phyloP scores from a whole-genome alignment of 64 coral and sea anemone species.

The Pocillopora verrucosa region DNA sequence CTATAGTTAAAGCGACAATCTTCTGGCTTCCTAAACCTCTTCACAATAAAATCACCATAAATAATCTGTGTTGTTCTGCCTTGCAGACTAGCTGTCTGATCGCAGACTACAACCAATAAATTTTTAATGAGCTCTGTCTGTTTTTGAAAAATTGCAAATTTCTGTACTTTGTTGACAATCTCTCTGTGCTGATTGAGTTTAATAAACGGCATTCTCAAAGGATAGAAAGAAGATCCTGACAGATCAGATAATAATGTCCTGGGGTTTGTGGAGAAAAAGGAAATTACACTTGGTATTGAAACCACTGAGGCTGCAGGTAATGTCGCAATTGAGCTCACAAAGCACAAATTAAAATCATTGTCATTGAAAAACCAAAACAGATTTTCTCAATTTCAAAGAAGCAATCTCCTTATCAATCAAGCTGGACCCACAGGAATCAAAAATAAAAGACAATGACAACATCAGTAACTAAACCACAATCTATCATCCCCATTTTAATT shows the following conservation, averaged over 20 bases:
- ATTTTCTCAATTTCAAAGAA: neutral
- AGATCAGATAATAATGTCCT: constrained; percentile 7
- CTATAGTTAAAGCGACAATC: neutral
- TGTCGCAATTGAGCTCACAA: neutral
- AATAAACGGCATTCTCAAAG: constrained; percentile 13
- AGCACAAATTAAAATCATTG: constrained; percentile 9
- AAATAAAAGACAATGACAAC: constrained; percentile 6
- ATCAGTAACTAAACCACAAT: neutral
- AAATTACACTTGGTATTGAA: neutral
- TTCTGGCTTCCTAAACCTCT: neutral
- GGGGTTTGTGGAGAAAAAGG: constrained; percentile 27
- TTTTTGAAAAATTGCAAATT: constrained; percentile 47
- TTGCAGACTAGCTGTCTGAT: constrained; percentile 26
- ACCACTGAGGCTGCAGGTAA: neutral
- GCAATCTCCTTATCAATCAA: neutral
- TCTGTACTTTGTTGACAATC: constrained; percentile 12
- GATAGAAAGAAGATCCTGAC: neutral
- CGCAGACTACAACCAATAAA: constrained; percentile 32
- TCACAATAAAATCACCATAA: constrained; percentile 20
- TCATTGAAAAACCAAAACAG: neutral
- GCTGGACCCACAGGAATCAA: neutral
- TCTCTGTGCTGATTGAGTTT: constrained; percentile 8
- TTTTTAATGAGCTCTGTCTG: constrained; percentile 52
- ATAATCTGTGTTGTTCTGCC: constrained; percentile 7
- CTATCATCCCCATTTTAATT: neutral